Base-by-base conservation (phyloP, 2,797 vertebrate species). In the Syndactyla subalaris region DNA sequence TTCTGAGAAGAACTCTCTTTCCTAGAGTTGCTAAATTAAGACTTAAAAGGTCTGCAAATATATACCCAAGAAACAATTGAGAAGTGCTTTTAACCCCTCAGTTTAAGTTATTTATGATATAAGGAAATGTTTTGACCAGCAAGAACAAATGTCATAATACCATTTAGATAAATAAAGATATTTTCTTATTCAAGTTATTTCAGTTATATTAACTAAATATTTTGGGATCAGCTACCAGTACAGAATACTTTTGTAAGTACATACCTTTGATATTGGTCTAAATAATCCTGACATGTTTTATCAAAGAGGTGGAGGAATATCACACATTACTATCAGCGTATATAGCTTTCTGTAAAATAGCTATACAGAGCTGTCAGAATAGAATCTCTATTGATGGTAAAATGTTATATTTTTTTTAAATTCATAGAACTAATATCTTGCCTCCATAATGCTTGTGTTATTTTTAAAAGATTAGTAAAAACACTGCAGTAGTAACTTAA, bases 401-500 rank as follows among this genome's bases (percentile, higher is more conserved):
- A 97, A 95, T 73, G 51, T 85, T 83, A 85, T 96, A 81, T 46
- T 94, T 96, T 96, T 74, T 86, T 20, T 5, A 58, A 78, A 97
- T 97, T 76, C 62, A 75, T 95, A 88, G 49, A 61, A 79, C 62
- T 94, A 76, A 76, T 90, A 62, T 78, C n/a, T 41, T 29, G 2
- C 92, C 51, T 65, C 65, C 49, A 65, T 94, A 96, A 96, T 89
- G 92, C 92, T 93, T 79, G 71, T 91, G 77, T 95, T 96, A 94
- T 97, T 98, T 97, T 90, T 93, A 88, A 95, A 88, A 94, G 93
- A 97, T 97, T 92, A 96, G 85, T 93, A 95, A 96, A 90, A 93
- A 89, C 48, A 73, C 45, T 92, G 86, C 92, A 89, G 85, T 87
- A 80, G 94, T 93, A 95, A 86, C 92, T 92, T 95, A 96, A 98